Conservation (phyloP, 2,113 vertebrate genomes). For the rat (Rattus norvegicus) region GRCr8 NC_086021.1:54220001-54220500, state of each 20-base stretch:
- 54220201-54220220: not conserved
- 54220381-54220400: not conserved
- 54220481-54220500: conserved; percentile 22
- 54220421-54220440: not conserved
- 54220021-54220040: not conserved
- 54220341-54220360: not conserved
- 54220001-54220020: not conserved
- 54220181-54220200: not conserved
- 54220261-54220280: not conserved
- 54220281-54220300: not conserved
- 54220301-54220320: not conserved
- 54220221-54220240: not conserved
- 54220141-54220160: not conserved
- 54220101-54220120: not conserved
- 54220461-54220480: not conserved
- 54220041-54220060: not conserved
- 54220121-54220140: not conserved
- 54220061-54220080: not conserved
- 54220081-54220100: not conserved
- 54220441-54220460: not conserved
- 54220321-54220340: not conserved
- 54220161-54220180: not conserved
- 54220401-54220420: not conserved
- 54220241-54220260: not conserved
- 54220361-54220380: not conserved